A percentile compares a stretch with the other conserved stretches of the same genome.
phyloP scores from a whole-genome alignment of 2,888 invertebrate genomes.

The Nephrotoma guestfalica region DNA sequence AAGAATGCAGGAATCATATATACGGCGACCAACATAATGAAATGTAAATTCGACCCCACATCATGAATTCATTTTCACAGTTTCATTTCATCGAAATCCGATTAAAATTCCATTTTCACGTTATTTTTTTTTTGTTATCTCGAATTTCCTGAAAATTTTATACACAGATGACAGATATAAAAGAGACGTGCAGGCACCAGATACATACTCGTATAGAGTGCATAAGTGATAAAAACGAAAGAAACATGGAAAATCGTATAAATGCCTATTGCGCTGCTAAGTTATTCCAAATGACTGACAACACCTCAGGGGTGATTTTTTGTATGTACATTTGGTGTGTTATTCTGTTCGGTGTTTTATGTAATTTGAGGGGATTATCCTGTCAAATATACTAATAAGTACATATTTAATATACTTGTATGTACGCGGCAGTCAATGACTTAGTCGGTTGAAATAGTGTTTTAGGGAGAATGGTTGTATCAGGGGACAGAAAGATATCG shows the following conservation, averaged over 20 bases:
- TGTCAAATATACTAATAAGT: not conserved
- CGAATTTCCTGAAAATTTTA: not conserved
- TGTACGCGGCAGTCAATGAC: not conserved
- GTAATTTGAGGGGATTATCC: not conserved
- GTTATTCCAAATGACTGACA: slow-evolving; percentile 5
- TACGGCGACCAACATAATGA: not conserved
- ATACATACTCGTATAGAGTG: not conserved
- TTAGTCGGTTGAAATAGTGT: not conserved
- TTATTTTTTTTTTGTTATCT: not conserved
- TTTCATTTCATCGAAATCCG: not conserved
- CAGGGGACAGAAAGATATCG: not conserved
- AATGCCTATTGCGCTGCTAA: not conserved
- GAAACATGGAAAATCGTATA: not conserved
- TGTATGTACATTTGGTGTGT: not conserved
- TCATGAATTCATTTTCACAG: not conserved
- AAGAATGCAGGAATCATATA: not conserved
- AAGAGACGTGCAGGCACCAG: not conserved
- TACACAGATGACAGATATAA: not conserved
- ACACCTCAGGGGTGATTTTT: slow-evolving; percentile 1
- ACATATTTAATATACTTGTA: not conserved
- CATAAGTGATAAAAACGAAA: not conserved
- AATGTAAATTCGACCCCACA: not conserved
- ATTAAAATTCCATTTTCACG: not conserved
- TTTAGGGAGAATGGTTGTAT: not conserved
- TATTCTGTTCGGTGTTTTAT: not conserved